Conservation (phyloP, 2,888 invertebrate species). For the Formica aserva region DNA sequence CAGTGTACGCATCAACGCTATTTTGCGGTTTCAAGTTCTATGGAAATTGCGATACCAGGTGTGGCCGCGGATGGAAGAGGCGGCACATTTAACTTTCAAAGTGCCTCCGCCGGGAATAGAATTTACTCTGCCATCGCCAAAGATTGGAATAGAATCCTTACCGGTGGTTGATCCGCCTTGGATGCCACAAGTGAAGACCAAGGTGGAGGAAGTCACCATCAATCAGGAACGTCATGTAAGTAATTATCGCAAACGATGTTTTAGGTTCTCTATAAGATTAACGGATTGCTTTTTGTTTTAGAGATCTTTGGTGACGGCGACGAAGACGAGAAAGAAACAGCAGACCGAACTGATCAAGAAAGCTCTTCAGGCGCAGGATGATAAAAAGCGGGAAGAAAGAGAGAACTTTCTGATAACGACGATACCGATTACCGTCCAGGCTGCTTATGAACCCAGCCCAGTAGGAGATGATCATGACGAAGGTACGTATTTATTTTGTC, state of each 20-base stretch:
- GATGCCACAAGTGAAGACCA: slow-evolving; percentile 99
- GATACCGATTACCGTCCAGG: slow-evolving; percentile 97
- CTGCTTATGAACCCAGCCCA: slow-evolving; percentile 97
- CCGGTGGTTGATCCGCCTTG: slow-evolving; percentile 99
- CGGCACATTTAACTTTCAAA: slow-evolving; percentile 97
- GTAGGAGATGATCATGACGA: slow-evolving; percentile 95
- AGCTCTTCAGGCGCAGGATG: slow-evolving; percentile 98
- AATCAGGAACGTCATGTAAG: slow-evolving; percentile 98
- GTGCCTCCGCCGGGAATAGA: slow-evolving; percentile 99
- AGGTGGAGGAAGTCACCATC: slow-evolving; percentile 99
- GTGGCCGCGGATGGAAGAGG: slow-evolving; percentile 99
- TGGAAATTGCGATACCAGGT: slow-evolving; percentile 99
- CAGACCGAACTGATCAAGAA: slow-evolving; percentile 99
- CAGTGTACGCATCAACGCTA: slow-evolving; percentile 92
- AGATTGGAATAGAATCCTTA: slow-evolving; percentile 97
- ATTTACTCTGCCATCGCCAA: slow-evolving; percentile 99
- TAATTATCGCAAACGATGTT: slow-evolving; percentile 60
- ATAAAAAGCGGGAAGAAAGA: slow-evolving; percentile 96
- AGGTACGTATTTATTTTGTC: slow-evolving; percentile 86
- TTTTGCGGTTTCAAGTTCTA: slow-evolving; percentile 95
- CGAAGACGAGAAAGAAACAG: slow-evolving; percentile 99
- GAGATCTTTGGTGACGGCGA: slow-evolving; percentile 98
- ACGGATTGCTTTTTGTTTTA: slow-evolving; percentile 83
- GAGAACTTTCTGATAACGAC: slow-evolving; percentile 98
- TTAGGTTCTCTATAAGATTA: not conserved